Conservation (phyloP, 2,888 invertebrate genomes). For the Mimachlamys varia region DNA sequence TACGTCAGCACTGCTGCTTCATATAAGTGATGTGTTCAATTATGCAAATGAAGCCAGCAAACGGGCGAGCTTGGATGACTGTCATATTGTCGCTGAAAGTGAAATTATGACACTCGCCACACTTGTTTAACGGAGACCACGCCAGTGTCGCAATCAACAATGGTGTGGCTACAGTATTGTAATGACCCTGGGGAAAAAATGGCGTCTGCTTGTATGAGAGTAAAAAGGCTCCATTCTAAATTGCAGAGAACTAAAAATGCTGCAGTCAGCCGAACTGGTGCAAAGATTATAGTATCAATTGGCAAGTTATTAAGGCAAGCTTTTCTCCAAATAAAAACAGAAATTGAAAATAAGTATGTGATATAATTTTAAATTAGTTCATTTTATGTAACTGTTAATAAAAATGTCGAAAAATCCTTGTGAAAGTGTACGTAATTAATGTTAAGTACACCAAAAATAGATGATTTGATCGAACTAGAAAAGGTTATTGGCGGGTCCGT, state of each 20-base stretch:
- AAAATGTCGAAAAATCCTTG: background rate
- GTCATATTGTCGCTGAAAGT: background rate
- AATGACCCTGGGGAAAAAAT: background rate
- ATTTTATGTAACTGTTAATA: background rate
- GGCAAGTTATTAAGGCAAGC: background rate
- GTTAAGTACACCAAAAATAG: background rate
- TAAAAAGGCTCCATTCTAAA: background rate
- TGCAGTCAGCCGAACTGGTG: background rate
- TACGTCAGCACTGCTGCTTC: background rate
- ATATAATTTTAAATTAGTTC: constrained; percentile 9
- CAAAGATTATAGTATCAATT: background rate
- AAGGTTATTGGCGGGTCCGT: background rate
- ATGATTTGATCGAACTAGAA: background rate
- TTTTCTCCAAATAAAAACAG: background rate
- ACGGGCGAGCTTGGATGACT: background rate
- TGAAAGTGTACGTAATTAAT: background rate
- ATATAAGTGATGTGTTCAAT: background rate
- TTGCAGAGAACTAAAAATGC: background rate
- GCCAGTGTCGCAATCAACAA: constrained; percentile 28
- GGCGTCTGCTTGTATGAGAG: background rate
- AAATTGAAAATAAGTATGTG: constrained; percentile 3
- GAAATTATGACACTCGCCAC: background rate
- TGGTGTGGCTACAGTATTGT: background rate
- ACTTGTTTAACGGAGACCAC: background rate
- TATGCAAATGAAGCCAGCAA: constrained; percentile 15